Evolutionary conservation across 2,888 invertebrate genomes (phyloP).

Genomic region (Hartigia nigra): DNA sequence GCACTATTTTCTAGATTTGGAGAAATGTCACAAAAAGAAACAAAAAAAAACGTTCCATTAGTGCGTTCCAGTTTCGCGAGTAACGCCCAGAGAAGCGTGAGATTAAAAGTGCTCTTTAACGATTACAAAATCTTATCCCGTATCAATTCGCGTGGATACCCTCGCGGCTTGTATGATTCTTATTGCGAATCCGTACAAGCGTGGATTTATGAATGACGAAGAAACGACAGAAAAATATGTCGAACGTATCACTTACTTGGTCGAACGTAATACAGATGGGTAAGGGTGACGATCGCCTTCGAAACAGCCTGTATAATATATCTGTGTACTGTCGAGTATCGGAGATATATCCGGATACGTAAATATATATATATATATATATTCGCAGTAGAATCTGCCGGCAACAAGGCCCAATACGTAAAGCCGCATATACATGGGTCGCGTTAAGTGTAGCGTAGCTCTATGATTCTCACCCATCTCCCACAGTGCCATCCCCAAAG

Average conservation of each 20-base stretch:
- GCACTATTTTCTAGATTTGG: neutral
- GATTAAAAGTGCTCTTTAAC: neutral
- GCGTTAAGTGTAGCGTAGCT: conserved; percentile 57
- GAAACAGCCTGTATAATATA: neutral
- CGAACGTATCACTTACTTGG: neutral
- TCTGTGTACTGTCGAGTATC: neutral
- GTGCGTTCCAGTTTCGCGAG: neutral
- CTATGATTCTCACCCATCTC: conserved; percentile 51
- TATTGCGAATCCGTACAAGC: neutral
- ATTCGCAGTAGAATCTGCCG: conserved; percentile 42
- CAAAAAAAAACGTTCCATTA: neutral
- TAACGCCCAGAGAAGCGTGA: neutral
- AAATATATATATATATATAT: conserved; percentile 27
- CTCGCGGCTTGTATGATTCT: neutral
- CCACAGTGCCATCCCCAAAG: conserved; percentile 23
- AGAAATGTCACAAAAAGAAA: neutral
- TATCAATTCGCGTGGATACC: neutral
- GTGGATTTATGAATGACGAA: neutral
- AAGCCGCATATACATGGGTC: conserved; percentile 39
- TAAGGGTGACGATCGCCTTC: no score
- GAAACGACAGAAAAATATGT: neutral
- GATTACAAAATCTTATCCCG: neutral
- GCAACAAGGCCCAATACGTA: conserved; percentile 39
- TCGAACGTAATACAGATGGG: neutral
- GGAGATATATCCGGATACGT: conserved; percentile 20